phyloP scores from a whole-genome alignment of 2,888 invertebrate species.

The Cephus pulcher region DNA sequence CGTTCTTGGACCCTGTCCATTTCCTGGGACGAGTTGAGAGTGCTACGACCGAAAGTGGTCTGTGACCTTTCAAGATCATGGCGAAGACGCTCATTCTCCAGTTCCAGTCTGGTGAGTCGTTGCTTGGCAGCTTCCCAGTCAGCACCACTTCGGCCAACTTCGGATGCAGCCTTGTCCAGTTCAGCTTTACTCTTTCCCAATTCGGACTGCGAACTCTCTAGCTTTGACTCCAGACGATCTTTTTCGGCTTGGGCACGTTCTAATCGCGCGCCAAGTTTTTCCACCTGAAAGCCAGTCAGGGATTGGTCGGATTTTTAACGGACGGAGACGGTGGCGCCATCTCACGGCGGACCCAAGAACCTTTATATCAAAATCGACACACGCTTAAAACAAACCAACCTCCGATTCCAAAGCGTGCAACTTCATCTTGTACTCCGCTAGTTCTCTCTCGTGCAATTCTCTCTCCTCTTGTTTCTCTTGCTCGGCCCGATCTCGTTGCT shows the following conservation, averaged over 20 bases:
- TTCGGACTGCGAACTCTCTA: conserved; percentile 93
- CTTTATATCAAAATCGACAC: neutral
- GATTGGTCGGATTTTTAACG: neutral
- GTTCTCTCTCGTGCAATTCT: conserved; percentile 91
- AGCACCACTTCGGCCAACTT: conserved; percentile 88
- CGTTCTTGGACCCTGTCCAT: conserved; percentile 85
- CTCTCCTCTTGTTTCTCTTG: conserved; percentile 96
- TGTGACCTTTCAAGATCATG: conserved; percentile 88
- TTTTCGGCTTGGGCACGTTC: conserved; percentile 92
- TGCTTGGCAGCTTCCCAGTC: conserved; percentile 91
- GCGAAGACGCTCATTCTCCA: conserved; percentile 90
- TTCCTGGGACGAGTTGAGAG: conserved; percentile 85
- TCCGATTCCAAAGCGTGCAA: conserved; percentile 91
- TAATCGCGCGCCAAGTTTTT: conserved; percentile 86
- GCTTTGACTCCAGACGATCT: conserved; percentile 88
- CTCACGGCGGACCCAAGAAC: too few species aligned
- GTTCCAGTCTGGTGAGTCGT: conserved; percentile 83
- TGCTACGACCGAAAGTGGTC: conserved; percentile 85
- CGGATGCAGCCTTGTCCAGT: conserved; percentile 89
- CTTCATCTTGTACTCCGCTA: conserved; percentile 96
- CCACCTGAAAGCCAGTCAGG: conserved; percentile 68
- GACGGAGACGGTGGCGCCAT: too few species aligned
- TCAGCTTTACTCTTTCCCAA: conserved; percentile 95
- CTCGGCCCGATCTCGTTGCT: conserved; percentile 95
- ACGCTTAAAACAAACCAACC: conserved; percentile 41